Conservation (phyloP, 2,797 vertebrate species). For the Amphiprion clarkii region DNA sequence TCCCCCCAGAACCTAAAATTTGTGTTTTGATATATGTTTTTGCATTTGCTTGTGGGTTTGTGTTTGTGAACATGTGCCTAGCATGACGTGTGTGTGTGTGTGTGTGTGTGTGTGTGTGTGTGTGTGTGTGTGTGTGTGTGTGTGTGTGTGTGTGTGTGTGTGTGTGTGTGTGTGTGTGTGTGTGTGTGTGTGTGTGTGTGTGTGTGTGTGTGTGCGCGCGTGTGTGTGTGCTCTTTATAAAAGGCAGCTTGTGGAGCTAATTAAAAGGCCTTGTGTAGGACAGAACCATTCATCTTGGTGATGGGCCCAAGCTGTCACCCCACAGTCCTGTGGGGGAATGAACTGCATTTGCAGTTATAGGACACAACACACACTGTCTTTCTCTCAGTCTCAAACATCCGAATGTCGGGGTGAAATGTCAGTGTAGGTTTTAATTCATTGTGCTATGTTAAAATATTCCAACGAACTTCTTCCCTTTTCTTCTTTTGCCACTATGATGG, state of each 20-base stretch:
- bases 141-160: no score
- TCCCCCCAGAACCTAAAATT: slow-evolving; percentile 1
- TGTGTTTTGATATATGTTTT: slow-evolving; percentile 28
- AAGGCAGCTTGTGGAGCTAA: slow-evolving; percentile 83
- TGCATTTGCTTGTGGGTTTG: slow-evolving; percentile 32
- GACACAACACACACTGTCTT: slow-evolving; percentile 34
- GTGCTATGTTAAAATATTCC: slow-evolving; percentile 53
- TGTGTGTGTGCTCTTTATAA: slow-evolving; percentile 64
- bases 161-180: no score
- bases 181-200: slow-evolving; percentile 11
- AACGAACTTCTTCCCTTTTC: slow-evolving; percentile 36
- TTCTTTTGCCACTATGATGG: slow-evolving; percentile 14
- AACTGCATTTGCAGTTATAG: slow-evolving; percentile 51
- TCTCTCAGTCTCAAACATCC: slow-evolving; percentile 32
- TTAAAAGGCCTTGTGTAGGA: slow-evolving; percentile 84
- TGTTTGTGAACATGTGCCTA: slow-evolving; percentile 57
- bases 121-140: no score
- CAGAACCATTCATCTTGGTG: slow-evolving; percentile 83
- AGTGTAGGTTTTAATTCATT: slow-evolving; percentile 32
- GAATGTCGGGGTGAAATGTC: slow-evolving; percentile 23
- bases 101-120: no score
- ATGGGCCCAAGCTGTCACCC: slow-evolving; percentile 81
- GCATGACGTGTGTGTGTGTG: slow-evolving; percentile 27
- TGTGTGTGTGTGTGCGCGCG: slow-evolving; percentile 33
- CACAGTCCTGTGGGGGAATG: slow-evolving; percentile 74